Evolutionary conservation across 2,113 vertebrate species (phyloP).

Genomic region (Terrapene triunguis): DNA sequence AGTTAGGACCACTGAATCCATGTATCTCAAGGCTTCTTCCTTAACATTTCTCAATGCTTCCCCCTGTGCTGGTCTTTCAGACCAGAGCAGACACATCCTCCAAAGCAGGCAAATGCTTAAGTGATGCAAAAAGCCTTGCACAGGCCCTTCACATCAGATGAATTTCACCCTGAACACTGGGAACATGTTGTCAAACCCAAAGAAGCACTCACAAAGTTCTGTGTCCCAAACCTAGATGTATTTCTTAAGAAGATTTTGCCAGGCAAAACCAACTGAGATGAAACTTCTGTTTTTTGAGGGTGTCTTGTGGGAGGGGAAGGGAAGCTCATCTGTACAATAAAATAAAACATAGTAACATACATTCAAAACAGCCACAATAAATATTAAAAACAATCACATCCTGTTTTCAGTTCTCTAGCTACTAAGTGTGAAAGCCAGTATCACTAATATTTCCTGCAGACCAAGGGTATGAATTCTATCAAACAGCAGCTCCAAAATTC

Average conservation of each 20-base stretch:
- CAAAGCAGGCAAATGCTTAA: background rate
- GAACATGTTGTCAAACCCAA: background rate
- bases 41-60: background rate
- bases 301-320: background rate
- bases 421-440: fast-evolving
- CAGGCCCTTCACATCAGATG: background rate
- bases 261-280: background rate
- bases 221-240: background rate
- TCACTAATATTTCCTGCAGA: fast-evolving
- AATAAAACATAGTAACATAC: fast-evolving
- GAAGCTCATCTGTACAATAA: background rate
- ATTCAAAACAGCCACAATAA: background rate
- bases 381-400: background rate
- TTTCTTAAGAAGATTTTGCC: background rate
- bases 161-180: background rate
- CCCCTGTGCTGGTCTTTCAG: background rate
- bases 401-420: background rate
- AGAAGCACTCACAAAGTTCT: background rate
- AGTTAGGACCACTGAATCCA: background rate
- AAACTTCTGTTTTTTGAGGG: background rate
- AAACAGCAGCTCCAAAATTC: conserved; percentile 56
- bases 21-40: background rate
- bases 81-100: background rate
- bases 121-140: background rate
- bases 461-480: conserved; percentile 30